Evolutionary conservation across 1,140 invertebrate species (phyloP).

Genomic region (Stenopsyche tienmushanensis): DNA sequence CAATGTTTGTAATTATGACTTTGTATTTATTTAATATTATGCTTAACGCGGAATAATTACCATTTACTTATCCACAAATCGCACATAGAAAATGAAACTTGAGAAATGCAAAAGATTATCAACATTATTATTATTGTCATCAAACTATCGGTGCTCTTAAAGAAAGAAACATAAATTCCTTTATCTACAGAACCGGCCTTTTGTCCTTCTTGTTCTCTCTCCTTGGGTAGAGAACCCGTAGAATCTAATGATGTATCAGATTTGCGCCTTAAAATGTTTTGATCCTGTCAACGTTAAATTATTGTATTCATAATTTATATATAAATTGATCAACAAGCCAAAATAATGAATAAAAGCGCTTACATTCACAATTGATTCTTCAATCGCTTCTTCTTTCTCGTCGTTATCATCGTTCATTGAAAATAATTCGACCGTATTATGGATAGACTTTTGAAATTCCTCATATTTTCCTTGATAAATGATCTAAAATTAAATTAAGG

Average conservation of each 20-base stretch:
- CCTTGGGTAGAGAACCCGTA: neutral
- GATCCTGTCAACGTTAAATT: too few relatives aligned
- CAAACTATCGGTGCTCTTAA: constrained; percentile 56
- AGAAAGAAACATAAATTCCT: constrained; percentile 57
- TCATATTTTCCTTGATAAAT: constrained; percentile 33
- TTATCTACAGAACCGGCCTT: constrained; percentile 49
- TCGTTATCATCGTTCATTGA: neutral
- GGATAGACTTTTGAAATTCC: constrained; percentile 23
- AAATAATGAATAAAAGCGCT: too few relatives aligned
- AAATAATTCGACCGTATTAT: constrained; percentile 9
- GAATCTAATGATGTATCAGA: constrained; percentile 20
- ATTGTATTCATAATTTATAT: too few relatives aligned
- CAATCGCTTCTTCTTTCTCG: too few relatives aligned
- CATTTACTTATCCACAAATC: constrained; percentile 53
- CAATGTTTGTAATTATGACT: constrained; percentile 54
- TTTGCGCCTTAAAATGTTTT: constrained; percentile 13
- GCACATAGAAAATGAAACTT: constrained; percentile 49
- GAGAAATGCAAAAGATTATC: constrained; percentile 52
- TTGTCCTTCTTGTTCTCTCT: constrained; percentile 45
- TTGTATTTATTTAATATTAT: too few relatives aligned
- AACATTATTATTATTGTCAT: constrained; percentile 53
- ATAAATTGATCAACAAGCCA: too few relatives aligned
- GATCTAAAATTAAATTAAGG: constrained; percentile 24
- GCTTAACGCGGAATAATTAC: constrained; percentile 44
- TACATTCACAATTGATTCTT: too few relatives aligned